Evolutionary conservation across 2,113 vertebrate species (phyloP).

Genomic region (Oryzias celebensis): DNA sequence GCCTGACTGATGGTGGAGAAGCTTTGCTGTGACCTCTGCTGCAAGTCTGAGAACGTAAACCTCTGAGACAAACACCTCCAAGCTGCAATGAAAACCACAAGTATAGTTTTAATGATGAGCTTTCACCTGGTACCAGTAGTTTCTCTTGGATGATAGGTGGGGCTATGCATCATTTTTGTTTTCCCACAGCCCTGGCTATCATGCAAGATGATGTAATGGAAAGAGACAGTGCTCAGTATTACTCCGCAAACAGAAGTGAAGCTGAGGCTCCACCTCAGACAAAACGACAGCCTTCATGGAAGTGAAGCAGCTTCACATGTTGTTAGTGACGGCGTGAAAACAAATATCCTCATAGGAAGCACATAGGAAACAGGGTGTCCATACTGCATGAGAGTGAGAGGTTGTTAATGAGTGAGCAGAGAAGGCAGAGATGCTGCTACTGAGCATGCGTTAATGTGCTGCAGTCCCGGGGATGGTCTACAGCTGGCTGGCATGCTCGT

Average conservation of each 20-base stretch:
- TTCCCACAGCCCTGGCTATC: slow-evolving; percentile 54
- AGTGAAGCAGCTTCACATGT: slow-evolving; percentile 22
- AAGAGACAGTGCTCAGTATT: slow-evolving; percentile 30
- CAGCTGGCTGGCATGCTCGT: slow-evolving; percentile 66
- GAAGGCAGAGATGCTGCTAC: slow-evolving; percentile 32
- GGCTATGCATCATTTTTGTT: slow-evolving; percentile 6
- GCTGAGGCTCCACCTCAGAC: slow-evolving; percentile 11
- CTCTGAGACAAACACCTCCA: slow-evolving; percentile 34
- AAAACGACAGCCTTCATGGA: slow-evolving; percentile 12
- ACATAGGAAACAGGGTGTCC: slow-evolving; percentile 1
- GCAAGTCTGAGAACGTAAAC: slow-evolving; percentile 17
- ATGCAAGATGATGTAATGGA: slow-evolving; percentile 54
- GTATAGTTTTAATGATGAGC: slow-evolving; percentile 31
- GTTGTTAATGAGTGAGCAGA: slow-evolving; percentile 29
- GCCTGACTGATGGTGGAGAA: neutral
- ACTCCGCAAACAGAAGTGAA: slow-evolving; percentile 49
- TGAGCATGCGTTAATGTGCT: slow-evolving; percentile 59
- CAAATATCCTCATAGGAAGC: slow-evolving; percentile 5
- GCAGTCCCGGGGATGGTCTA: slow-evolving; percentile 25
- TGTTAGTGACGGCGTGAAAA: slow-evolving; percentile 68
- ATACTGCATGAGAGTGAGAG: slow-evolving; percentile 7
- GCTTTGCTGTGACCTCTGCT: neutral
- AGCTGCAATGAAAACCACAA: slow-evolving; percentile 32
- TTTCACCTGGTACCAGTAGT: slow-evolving; percentile 3
- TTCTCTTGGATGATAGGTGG: slow-evolving; percentile 42